A percentile compares a stretch with the other conserved stretches of the same genome.
Conservation (phyloP, 2,888 invertebrate genomes). For the Vesta saturnalis region DNA sequence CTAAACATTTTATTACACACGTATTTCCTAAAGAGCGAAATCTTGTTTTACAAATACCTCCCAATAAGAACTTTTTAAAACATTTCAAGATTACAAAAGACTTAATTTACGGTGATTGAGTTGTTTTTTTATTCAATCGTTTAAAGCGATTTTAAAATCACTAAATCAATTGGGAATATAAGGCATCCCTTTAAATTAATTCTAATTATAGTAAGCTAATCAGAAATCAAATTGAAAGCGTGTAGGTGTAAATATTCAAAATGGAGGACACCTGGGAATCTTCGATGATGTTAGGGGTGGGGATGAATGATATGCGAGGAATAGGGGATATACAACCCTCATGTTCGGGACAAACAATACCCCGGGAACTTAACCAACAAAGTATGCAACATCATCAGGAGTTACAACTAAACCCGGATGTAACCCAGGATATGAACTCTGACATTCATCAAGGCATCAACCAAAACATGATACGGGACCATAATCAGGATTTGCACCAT, state of each 20-base stretch:
- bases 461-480: slow-evolving; percentile 53
- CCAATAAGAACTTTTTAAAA: slow-evolving; percentile 26
- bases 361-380: slow-evolving; percentile 51
- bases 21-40: slow-evolving; percentile 36
- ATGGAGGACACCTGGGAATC: slow-evolving; percentile 64
- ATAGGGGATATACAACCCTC: slow-evolving; percentile 55
- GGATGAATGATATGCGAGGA: slow-evolving; percentile 56
- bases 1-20: slow-evolving; percentile 37
- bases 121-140: not conserved
- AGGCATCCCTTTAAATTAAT: not conserved
- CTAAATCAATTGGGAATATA: not conserved
- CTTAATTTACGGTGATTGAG: slow-evolving; percentile 17
- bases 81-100: slow-evolving; percentile 31
- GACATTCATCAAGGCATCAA: slow-evolving; percentile 54
- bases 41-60: slow-evolving; percentile 28
- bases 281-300: slow-evolving; percentile 62
- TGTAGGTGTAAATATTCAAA: slow-evolving; percentile 50
- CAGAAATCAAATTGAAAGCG: slow-evolving; percentile 29
- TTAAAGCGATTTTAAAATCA: no score
- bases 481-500: slow-evolving; percentile 49
- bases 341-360: slow-evolving; percentile 44
- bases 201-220: not conserved
- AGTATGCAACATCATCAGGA: slow-evolving; percentile 51
- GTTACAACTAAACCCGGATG: slow-evolving; percentile 42
- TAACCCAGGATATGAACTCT: slow-evolving; percentile 46